Base-by-base conservation (phyloP, 2,113 vertebrate species). In the Hippopotamus amphibius region DNA sequence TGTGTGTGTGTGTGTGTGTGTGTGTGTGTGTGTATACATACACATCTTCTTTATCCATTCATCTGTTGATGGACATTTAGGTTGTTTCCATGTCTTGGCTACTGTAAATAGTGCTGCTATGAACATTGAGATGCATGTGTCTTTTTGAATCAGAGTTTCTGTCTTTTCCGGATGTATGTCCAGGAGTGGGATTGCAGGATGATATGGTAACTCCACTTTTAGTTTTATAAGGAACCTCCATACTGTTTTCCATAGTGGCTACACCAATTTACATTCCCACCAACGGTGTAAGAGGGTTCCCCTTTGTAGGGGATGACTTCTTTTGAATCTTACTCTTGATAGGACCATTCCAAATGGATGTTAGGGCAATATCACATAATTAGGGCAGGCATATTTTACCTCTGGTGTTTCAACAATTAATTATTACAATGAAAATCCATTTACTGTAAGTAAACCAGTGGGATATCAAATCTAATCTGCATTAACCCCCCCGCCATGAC, bases 401-500 rank as follows among this genome's bases (percentile, higher is more conserved):
- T 80, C 22, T 92, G 11, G 7, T 96, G 37, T 92, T 95, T 87
- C 22, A 85, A 28, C 46, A 69, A 61, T 88, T 92, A 96, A 88
- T 96, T 96, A 95, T 95, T 88, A 66, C 3, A 92, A 21, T 95
- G 93, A 85, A 85, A 96, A 48, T 89, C 46, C n/a, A 79, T 88
- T 85, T 74, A 82, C 87, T 57, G 1, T 80, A 43, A 85, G 24
- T 80, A 66, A 14, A 81, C 68, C 80, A 95, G 13, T 72, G 90
- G 82, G 41, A 80, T 65, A 28, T 76, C 37, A 83, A 1, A 74
- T 83, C 43, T 79, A 33, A 86, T 94, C 79, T 83, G 28, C 33
- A 76, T 90, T 85, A 96, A 95, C 26, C 48, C 55, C 14, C 6
- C 37, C 61, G 43, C 15, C 19, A 48, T 92, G 86, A 80, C 74